Evolutionary conservation across 2,113 vertebrate species (phyloP).

Genomic region (Corythornis vintsioides): DNA sequence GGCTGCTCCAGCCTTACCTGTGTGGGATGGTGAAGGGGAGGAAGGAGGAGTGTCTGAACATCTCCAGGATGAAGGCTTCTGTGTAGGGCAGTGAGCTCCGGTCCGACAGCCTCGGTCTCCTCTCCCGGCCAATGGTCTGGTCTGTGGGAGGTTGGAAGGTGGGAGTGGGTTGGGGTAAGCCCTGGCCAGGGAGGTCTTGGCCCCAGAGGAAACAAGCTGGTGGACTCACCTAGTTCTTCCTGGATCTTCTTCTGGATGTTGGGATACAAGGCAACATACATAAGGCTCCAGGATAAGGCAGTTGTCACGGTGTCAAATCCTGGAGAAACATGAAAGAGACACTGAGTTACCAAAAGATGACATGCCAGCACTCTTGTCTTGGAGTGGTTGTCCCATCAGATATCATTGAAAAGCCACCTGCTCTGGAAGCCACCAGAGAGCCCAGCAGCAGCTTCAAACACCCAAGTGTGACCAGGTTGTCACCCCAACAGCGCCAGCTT

Average conservation of each 20-base stretch:
- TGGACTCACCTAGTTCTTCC: slow-evolving; percentile 84
- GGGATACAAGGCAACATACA: slow-evolving; percentile 85
- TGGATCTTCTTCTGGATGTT: slow-evolving; percentile 86
- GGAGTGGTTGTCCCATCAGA: background rate
- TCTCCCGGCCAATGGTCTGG: slow-evolving; percentile 76
- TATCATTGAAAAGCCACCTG: background rate
- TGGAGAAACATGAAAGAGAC: slow-evolving; percentile 27
- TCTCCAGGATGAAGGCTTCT: slow-evolving; percentile 90
- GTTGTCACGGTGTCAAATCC: slow-evolving; percentile 93
- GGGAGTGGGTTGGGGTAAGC: background rate
- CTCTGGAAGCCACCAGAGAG: rapidly evolving
- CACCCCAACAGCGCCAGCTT: rapidly evolving
- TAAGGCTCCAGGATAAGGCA: slow-evolving; percentile 86
- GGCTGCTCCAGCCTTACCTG: slow-evolving; percentile 70
- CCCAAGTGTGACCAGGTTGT: rapidly evolving
- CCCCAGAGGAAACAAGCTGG: rapidly evolving
- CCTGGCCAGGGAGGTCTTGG: background rate
- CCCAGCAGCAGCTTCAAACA: background rate
- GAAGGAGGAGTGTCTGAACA: slow-evolving; percentile 87
- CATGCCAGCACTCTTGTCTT: rapidly evolving
- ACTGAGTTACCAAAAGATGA: background rate
- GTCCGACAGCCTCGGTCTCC: slow-evolving; percentile 79
- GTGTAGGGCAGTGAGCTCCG: slow-evolving; percentile 74
- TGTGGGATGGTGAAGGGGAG: slow-evolving; percentile 93
- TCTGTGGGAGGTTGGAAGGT: slow-evolving; percentile 64